Evolutionary conservation across 2,888 invertebrate genomes (phyloP).

Genomic region (Hoplodrina ambigua): DNA sequence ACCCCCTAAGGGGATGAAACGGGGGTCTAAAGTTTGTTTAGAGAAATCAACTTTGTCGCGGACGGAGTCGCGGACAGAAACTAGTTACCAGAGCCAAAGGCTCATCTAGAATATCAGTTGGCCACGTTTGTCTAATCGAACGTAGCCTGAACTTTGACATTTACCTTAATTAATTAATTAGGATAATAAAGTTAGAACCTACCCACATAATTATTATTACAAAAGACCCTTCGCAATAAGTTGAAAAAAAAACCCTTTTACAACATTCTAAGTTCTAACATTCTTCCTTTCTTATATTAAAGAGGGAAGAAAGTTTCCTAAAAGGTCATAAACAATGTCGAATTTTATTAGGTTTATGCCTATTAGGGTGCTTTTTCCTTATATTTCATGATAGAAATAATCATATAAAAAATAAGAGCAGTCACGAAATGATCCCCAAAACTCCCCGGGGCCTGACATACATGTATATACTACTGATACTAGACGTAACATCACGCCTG

Average conservation of each 20-base stretch:
- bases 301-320: conserved; percentile 4
- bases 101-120: too few relatives aligned
- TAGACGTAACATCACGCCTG: too few relatives aligned
- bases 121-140: background rate
- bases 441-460: too few relatives aligned
- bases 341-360: conserved; percentile 13
- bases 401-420: conserved; percentile 2
- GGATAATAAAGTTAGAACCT: background rate
- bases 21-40: too few relatives aligned
- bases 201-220: background rate
- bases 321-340: conserved; percentile 8
- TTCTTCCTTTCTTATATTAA: conserved; percentile 6
- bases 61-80: too few relatives aligned
- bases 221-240: background rate
- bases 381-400: background rate
- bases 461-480: too few relatives aligned
- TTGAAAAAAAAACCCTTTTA: background rate
- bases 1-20: too few relatives aligned
- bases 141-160: background rate
- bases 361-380: background rate
- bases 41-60: too few relatives aligned
- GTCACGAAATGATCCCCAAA: background rate
- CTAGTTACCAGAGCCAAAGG: too few relatives aligned
- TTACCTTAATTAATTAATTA: background rate
- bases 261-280: background rate